These are phyloP conservation scores for Vesta saturnalis DNA, from an alignment of 2,888 invertebrate genomes.

Conservation along the genomic window DNA sequence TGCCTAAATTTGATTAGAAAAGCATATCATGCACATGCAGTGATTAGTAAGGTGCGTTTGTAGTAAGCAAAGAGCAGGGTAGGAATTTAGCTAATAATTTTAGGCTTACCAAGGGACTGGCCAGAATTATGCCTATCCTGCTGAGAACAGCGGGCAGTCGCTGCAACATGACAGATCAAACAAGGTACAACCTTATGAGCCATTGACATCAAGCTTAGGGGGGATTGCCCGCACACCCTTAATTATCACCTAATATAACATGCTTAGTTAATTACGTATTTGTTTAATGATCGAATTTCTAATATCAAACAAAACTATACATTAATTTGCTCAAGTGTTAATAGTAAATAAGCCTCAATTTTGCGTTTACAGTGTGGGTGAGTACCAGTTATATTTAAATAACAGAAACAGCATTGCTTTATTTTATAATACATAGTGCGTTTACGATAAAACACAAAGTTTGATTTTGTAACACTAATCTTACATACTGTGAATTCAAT, in stretches of 20 bases:
- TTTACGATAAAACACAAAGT: too few relatives aligned
- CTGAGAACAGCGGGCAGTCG: conserved; percentile 95
- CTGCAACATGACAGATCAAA: conserved; percentile 79
- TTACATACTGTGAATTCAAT: too few relatives aligned
- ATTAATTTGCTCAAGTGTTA: too few relatives aligned
- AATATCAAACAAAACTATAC: not conserved
- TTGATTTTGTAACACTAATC: too few relatives aligned
- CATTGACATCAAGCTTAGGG: conserved; percentile 42
- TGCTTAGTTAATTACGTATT: conserved; percentile 28
- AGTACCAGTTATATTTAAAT: too few relatives aligned
- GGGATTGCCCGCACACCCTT: conserved; percentile 32
- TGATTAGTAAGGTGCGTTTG: conserved; percentile 13
- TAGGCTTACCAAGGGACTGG: conserved; percentile 92
- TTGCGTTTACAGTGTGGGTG: too few relatives aligned
- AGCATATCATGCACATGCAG: conserved; percentile 32
- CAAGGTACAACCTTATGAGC: conserved; percentile 58
- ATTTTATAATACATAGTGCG: too few relatives aligned
- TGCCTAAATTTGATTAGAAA: conserved; percentile 12
- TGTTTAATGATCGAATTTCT: not conserved
- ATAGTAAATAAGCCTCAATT: too few relatives aligned
- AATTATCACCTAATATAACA: conserved; percentile 29
- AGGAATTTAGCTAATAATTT: conserved; percentile 38
- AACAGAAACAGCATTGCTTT: too few relatives aligned
- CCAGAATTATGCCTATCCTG: conserved; percentile 96
- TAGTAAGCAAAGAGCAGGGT: conserved; percentile 37